These are phyloP conservation scores for Motacilla tschutschensis DNA, from an alignment of 2,113 vertebrate genomes.

Conservation along the genomic window DNA sequence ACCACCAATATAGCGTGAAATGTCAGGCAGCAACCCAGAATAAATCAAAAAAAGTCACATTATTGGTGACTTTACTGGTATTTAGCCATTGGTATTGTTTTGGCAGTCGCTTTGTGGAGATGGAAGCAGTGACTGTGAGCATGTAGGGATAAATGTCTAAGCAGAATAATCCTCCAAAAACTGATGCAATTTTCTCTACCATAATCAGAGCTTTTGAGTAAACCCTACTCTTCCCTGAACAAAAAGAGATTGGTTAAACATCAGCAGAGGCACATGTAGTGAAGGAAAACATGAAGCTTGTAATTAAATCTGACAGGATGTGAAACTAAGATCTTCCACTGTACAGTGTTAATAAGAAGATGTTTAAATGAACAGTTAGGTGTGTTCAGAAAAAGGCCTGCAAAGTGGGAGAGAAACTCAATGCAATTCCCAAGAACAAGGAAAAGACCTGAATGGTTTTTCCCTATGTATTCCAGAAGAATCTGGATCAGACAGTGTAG, in stretches of 20 bases:
- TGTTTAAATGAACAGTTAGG: not conserved
- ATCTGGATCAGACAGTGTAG: not conserved
- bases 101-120: not conserved
- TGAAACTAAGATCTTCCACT: not conserved
- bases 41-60: not conserved
- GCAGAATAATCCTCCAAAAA: not conserved
- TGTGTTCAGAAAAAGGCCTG: not conserved
- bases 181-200: not conserved
- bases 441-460: not conserved
- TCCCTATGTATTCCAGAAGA: not conserved
- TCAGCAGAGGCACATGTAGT: not conserved
- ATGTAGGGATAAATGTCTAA: fast-evolving
- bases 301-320: conserved; percentile 40
- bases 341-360: not conserved
- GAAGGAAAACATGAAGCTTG: not conserved
- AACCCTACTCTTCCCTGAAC: not conserved
- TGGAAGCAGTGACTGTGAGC: not conserved
- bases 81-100: not conserved
- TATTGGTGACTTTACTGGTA: not conserved
- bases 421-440: not conserved
- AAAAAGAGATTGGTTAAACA: not conserved
- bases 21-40: not conserved
- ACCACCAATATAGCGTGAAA: not conserved
- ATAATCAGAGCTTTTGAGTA: conserved; percentile 14
- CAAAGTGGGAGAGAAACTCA: not conserved